A percentile compares a stretch with the other conserved stretches of the same genome.
Evolutionary conservation across 2,888 invertebrate genomes (phyloP).

Genomic region (Lasioglossum oenotherae): DNA sequence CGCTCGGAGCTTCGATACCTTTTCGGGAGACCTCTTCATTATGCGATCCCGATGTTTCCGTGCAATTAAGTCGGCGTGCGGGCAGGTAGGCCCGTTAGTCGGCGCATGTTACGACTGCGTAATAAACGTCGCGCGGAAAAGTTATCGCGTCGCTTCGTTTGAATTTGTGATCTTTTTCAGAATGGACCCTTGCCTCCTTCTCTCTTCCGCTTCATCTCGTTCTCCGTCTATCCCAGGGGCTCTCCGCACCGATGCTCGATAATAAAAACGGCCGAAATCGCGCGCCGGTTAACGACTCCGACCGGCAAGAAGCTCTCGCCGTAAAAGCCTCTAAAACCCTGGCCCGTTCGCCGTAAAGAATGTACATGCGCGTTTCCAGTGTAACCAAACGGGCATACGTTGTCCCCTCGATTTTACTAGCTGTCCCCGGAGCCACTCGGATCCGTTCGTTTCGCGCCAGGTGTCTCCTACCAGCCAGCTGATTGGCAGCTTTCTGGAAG

Average conservation of each 20-base stretch:
- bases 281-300: conserved; percentile 72
- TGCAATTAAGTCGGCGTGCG: conserved; percentile 72
- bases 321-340: conserved; percentile 71
- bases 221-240: neutral
- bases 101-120: conserved; percentile 66
- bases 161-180: conserved; percentile 69
- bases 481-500: conserved; percentile 14
- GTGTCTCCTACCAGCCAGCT: neutral
- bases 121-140: conserved; percentile 74
- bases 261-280: conserved; percentile 68
- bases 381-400: conserved; percentile 34
- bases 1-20: conserved; percentile 49
- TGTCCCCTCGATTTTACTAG: conserved; percentile 5
- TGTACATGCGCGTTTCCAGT: conserved; percentile 36
- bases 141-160: conserved; percentile 75
- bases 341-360: conserved; percentile 57
- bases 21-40: conserved; percentile 67
- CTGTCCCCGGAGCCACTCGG: neutral
- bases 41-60: conserved; percentile 66
- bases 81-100: conserved; percentile 60
- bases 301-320: conserved; percentile 70
- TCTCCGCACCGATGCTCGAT: conserved; percentile 47
- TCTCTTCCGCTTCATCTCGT: neutral
- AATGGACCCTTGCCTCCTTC: conserved; percentile 30
- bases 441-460: conserved; percentile 10